Evolutionary conservation across 2,888 invertebrate species (phyloP).

Genomic region (Tolmerus cingulatus): DNA sequence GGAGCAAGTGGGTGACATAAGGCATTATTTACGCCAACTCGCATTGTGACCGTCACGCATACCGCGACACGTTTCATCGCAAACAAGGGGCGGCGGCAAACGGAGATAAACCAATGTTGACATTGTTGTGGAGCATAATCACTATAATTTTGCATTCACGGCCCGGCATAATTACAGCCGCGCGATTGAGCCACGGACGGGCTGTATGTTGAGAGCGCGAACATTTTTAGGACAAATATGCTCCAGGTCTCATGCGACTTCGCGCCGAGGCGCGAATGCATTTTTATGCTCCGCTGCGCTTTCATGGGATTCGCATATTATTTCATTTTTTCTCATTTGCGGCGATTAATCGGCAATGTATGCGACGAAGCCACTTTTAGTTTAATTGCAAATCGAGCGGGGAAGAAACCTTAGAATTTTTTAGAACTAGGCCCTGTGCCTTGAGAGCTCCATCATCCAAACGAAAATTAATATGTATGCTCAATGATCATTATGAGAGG

Average conservation of each 20-base stretch:
- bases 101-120: not conserved
- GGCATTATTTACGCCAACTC: not conserved
- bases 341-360: not conserved
- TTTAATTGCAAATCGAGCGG: not conserved
- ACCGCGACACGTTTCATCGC: not conserved
- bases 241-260: not conserved
- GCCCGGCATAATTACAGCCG: not conserved
- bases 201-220: not conserved
- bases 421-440: not conserved
- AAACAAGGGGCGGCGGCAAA: not conserved
- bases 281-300: not conserved
- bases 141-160: not conserved
- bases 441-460: not conserved
- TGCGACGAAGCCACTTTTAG: not conserved
- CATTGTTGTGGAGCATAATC: not conserved
- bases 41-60: not conserved
- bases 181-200: not conserved
- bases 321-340: not conserved
- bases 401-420: not conserved
- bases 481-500: not conserved
- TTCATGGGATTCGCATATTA: not conserved
- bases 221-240: not conserved
- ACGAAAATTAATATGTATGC: not conserved
- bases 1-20: conserved; percentile 21
- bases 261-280: not conserved